phyloP scores from a whole-genome alignment of 2,113 vertebrate genomes.

The Notiomystis cincta region DNA sequence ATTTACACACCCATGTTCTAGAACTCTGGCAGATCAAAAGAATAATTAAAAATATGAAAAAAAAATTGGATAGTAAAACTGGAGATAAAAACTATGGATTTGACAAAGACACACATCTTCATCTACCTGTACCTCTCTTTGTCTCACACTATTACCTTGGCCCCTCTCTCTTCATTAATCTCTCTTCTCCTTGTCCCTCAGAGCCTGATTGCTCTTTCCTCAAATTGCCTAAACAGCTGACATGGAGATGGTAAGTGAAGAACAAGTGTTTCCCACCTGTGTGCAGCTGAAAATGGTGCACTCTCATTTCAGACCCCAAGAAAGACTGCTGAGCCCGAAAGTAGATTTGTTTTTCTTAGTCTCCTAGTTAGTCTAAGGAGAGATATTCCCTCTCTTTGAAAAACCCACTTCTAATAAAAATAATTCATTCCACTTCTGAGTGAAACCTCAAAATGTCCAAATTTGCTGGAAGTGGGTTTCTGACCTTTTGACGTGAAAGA shows the following conservation, averaged over 20 bases:
- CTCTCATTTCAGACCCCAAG: background rate
- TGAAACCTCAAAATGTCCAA: conserved; percentile 57
- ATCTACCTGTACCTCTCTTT: background rate
- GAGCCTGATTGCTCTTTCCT: background rate
- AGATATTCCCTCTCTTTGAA: conserved; percentile 13
- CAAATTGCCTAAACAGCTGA: background rate
- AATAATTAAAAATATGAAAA: background rate
- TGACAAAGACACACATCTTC: background rate
- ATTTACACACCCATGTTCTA: background rate
- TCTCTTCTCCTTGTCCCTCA: background rate
- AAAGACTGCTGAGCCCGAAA: background rate
- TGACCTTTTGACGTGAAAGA: conserved; percentile 51
- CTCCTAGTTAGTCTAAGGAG: background rate
- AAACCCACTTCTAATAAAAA: conserved; percentile 49
- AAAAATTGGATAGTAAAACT: background rate
- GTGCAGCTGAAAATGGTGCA: background rate
- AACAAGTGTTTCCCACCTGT: conserved; percentile 16
- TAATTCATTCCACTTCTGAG: conserved; percentile 14
- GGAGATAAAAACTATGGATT: background rate
- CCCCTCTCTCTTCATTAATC: background rate
- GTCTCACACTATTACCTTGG: background rate
- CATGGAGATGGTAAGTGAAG: background rate
- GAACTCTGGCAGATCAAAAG: background rate
- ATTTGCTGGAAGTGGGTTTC: conserved; percentile 48
- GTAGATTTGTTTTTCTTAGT: background rate